Percentiles rank a stretch among this genome's conserved stretches.
phyloP scores from a whole-genome alignment of 1,140 invertebrate species.

The Brachionus sp. region DNA sequence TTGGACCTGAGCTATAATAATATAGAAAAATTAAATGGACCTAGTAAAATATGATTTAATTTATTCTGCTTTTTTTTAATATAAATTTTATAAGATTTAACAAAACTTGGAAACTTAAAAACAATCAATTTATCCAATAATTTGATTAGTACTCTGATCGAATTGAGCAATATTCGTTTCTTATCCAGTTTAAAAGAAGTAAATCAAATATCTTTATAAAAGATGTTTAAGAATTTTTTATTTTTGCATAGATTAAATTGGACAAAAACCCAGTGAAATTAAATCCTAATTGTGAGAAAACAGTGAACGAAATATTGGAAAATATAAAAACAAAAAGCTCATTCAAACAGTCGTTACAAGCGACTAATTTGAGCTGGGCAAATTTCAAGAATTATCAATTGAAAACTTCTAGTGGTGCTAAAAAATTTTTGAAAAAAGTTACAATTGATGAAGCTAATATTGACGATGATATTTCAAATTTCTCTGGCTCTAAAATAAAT shows the following conservation, averaged over 20 bases:
- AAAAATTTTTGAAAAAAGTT: not conserved
- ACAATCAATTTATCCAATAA: not conserved
- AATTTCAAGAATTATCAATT: not conserved
- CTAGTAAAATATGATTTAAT: not conserved
- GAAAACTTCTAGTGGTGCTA: not conserved
- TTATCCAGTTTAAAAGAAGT: conserved; percentile 27
- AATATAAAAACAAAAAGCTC: not conserved
- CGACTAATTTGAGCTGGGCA: not conserved
- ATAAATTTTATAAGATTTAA: not conserved
- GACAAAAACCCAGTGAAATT: conserved; percentile 28
- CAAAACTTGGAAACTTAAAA: not conserved
- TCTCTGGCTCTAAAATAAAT: not conserved
- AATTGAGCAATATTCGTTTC: not conserved
- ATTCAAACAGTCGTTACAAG: not conserved
- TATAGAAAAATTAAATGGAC: not conserved
- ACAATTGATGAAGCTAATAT: not conserved
- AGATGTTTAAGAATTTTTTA: not conserved
- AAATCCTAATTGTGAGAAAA: not conserved
- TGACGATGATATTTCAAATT: not conserved
- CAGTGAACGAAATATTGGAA: not conserved
- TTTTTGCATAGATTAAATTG: not conserved
- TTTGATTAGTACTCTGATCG: not conserved
- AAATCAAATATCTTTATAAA: not conserved
- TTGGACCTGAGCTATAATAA: conserved; percentile 18
- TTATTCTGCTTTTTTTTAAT: not conserved